Evolutionary conservation across 2,888 invertebrate genomes (phyloP).

Genomic region (Charanyca ferruginea): DNA sequence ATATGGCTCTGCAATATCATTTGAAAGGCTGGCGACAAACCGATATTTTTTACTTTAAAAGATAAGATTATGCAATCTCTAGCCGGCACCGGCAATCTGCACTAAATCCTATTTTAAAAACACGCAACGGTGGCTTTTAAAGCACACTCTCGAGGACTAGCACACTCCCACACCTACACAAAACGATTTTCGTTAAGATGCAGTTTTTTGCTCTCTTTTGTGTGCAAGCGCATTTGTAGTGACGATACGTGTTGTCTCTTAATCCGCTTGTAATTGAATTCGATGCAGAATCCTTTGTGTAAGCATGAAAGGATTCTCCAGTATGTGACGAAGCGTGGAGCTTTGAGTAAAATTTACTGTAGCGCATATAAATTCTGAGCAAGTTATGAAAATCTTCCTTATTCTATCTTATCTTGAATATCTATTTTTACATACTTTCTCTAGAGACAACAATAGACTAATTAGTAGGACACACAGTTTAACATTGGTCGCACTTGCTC

Average conservation of each 20-base stretch:
- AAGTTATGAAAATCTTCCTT: not conserved
- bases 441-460: constrained; percentile 11
- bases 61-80: constrained; percentile 85
- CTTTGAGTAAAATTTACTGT: constrained; percentile 20
- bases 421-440: not conserved
- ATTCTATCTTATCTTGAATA: not conserved
- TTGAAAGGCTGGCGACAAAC: constrained; percentile 79
- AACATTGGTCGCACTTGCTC: constrained; percentile 58
- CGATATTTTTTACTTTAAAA: constrained; percentile 75
- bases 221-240: constrained; percentile 74
- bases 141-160: constrained; percentile 77
- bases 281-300: constrained; percentile 65
- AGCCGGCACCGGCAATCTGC: constrained; percentile 80
- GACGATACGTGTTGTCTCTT: constrained; percentile 78
- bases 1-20: constrained; percentile 82
- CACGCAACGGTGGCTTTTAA: constrained; percentile 89
- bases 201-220: constrained; percentile 80
- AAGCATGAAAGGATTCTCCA: constrained; percentile 57
- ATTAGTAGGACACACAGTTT: constrained; percentile 39
- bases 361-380: not conserved
- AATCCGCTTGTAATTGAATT: constrained; percentile 84
- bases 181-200: constrained; percentile 79
- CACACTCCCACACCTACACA: constrained; percentile 86
- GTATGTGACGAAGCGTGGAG: constrained; percentile 22
- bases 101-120: constrained; percentile 87